Evolutionary conservation across 2,797 vertebrate genomes (phyloP).

Genomic region (Platalea minor): DNA sequence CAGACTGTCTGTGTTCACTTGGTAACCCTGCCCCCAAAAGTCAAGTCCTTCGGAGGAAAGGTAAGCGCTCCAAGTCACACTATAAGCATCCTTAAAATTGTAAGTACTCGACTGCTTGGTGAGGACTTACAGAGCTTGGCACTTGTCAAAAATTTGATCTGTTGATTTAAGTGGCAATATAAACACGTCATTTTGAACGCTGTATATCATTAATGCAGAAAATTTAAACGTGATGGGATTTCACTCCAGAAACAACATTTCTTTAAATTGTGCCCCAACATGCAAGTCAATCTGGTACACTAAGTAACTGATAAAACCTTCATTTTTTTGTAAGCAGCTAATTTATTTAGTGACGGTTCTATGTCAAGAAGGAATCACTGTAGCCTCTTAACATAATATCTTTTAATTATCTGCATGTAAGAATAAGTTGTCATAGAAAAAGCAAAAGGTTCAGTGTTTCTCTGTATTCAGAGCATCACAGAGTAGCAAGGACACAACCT

Average conservation of each 20-base stretch:
- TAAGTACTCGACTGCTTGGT: not conserved
- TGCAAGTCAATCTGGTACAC: not conserved
- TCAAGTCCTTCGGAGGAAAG: not conserved
- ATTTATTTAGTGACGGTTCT: not conserved
- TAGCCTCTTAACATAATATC: not conserved
- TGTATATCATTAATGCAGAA: not conserved
- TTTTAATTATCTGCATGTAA: not conserved
- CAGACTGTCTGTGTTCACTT: not conserved
- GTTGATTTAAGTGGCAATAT: not conserved
- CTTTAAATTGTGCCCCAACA: not conserved
- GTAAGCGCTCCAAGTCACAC: not conserved
- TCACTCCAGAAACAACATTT: not conserved
- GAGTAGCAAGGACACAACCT: not conserved
- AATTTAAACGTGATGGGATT: not conserved
- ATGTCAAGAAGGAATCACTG: not conserved
- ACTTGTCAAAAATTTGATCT: not conserved
- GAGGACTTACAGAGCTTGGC: not conserved
- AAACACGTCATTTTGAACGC: not conserved
- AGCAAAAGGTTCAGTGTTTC: not conserved
- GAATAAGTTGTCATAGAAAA: not conserved
- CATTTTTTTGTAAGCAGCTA: not conserved
- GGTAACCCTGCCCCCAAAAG: not conserved
- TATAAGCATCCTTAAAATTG: not conserved
- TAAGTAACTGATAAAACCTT: not conserved
- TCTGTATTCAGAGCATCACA: not conserved